Evolutionary conservation across 2,113 vertebrate genomes (phyloP), one percentile per base, ranked within the genome.

Genomic region (Cygnus buccinator): DNA sequence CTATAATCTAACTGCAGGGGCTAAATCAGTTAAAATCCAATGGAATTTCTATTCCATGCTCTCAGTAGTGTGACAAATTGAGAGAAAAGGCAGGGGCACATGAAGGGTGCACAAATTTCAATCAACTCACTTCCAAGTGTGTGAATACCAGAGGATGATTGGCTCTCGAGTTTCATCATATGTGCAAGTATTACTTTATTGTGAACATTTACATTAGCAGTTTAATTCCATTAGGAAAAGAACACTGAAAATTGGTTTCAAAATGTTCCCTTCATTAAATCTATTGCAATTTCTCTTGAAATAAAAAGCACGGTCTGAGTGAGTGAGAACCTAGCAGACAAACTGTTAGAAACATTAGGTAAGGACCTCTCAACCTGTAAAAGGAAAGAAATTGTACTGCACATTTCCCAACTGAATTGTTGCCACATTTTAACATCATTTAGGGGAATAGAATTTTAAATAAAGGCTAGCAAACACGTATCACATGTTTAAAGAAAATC

Each of bases 241-340:
- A 92, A 94, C 84, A 74, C 71, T 82, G 94, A 97, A 97, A 97
- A 97, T 93, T 81, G 89, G 91, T 95, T 97, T 96, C 57, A 87
- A 91, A 98, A 96, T 87, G 87, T 78, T 92, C 86, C 89, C 80
- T 94, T 97, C 95, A 97, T 97, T 97, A 98, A 96, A 97, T 95
- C 76, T 85, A 31, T 73, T 81, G 82, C 95, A 90, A 95, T 97
- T 97, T 97, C 93, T 79, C 78, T 62, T 84, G 82, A 96, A 96
- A 97, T 96, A 97, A 96, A 96, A 94, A 78, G 83, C 86, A 67
- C 37, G 84, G 70, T 95, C 82, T 93, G 80, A 95, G 62, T 63
- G 20, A 76, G 79, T 6, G 11, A 95, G 89, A 93, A 73, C 87
- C 84, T 77, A 91, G 72, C 75, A 96, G 94, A 95, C 71, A 81